Evolutionary conservation across 2,797 vertebrate species (phyloP).

Genomic region (Dryobates pubescens): DNA sequence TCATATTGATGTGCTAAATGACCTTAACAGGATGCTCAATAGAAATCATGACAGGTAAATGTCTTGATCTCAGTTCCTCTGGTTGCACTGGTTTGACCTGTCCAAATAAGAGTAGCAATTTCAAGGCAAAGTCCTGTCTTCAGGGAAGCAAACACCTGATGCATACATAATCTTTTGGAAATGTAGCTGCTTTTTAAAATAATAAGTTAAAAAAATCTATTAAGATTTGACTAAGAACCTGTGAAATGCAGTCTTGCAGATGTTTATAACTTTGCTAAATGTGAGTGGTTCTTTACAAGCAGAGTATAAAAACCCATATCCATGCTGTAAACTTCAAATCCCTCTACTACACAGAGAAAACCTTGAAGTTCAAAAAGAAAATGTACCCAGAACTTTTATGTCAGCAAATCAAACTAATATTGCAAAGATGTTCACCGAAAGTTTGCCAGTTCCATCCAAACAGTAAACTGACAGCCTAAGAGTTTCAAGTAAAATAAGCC

Average conservation of each 20-base stretch:
- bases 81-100: not conserved
- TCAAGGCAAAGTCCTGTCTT: conserved; percentile 4
- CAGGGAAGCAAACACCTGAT: not conserved
- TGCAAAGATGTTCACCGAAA: not conserved
- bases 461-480: not conserved
- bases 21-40: not conserved
- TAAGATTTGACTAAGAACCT: conserved; percentile 44
- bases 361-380: conserved; percentile 4
- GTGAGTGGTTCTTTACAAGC: conserved; percentile 38
- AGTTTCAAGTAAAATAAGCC: not conserved
- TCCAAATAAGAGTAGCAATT: not conserved
- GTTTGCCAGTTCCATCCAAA: conserved; percentile 5
- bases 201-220: conserved; percentile 7
- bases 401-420: conserved; percentile 9
- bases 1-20: not conserved
- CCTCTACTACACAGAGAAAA: not conserved
- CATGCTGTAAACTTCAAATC: conserved; percentile 35
- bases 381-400: not conserved
- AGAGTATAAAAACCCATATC: conserved; percentile 1
- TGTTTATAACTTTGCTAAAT: conserved; percentile 49
- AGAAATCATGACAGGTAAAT: not conserved
- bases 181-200: not conserved
- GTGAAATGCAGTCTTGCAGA: conserved; percentile 58
- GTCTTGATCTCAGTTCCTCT: not conserved
- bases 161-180: conserved; percentile 18